phyloP scores from a whole-genome alignment of 2,888 invertebrate species.

The Platycheirus albimanus region DNA sequence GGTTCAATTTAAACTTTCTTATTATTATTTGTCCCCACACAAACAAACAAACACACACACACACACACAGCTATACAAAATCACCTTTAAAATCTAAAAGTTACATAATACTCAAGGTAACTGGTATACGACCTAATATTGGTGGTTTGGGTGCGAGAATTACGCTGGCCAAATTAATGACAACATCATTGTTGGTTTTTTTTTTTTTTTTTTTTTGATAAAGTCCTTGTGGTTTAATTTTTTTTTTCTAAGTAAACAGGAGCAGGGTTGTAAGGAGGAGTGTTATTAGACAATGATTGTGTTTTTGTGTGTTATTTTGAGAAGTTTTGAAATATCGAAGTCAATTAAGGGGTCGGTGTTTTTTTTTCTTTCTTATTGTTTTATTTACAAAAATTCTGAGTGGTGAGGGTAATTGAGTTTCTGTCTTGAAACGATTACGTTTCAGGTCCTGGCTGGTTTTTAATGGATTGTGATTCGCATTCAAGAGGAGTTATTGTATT shows the following conservation, averaged over 20 bases:
- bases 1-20: slow-evolving; percentile 71
- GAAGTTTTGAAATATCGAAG: slow-evolving; percentile 35
- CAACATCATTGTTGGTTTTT: slow-evolving; percentile 13
- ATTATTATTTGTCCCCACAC: slow-evolving; percentile 6
- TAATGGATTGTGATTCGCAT: slow-evolving; percentile 8
- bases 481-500: too few relatives aligned
- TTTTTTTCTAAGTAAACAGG: neutral
- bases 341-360: slow-evolving; percentile 53
- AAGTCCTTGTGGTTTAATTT: slow-evolving; percentile 27
- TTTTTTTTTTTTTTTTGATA: neutral
- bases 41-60: neutral
- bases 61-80: neutral
- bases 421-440: slow-evolving; percentile 52
- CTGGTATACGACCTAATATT: too few relatives aligned
- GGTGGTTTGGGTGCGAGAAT: slow-evolving; percentile 16
- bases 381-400: neutral
- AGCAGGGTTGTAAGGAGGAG: neutral
- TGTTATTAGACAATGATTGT: too few relatives aligned
- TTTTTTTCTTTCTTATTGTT: slow-evolving; percentile 22
- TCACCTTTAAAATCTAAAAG: neutral
- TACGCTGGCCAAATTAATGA: slow-evolving; percentile 34
- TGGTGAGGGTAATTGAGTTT: slow-evolving; percentile 50
- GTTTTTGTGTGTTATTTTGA: slow-evolving; percentile 21
- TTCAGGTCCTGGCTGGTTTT: neutral
- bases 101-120: neutral